phyloP scores from a whole-genome alignment of 2,113 vertebrate genomes.

The Phylloscopus trochiloides region DNA sequence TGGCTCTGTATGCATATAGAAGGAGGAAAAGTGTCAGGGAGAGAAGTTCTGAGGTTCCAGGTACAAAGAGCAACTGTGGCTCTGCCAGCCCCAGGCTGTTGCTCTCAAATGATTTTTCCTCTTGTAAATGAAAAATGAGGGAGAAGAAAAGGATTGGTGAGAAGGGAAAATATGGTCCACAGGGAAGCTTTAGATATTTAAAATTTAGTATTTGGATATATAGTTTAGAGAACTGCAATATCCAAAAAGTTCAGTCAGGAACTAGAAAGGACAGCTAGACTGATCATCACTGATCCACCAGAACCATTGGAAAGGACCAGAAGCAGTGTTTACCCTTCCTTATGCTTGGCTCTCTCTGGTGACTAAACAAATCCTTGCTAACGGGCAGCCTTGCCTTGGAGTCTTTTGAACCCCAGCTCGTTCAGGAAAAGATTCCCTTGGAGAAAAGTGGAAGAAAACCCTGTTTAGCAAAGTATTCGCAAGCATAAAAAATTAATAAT shows the following conservation, averaged over 20 bases:
- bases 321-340: neutral
- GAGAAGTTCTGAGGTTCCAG: neutral
- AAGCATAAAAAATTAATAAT: neutral
- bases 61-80: neutral
- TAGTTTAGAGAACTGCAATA: neutral
- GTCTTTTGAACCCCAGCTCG: neutral
- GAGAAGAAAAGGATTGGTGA: neutral
- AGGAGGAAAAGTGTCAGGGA: slow-evolving; percentile 5
- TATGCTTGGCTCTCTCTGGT: neutral
- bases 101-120: slow-evolving; percentile 39
- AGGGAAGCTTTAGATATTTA: slow-evolving; percentile 4
- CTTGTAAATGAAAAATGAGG: neutral
- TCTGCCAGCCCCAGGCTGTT: neutral
- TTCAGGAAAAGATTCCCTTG: neutral
- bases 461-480: neutral
- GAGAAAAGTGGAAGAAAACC: neutral
- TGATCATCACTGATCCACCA: neutral
- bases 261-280: neutral
- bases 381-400: neutral
- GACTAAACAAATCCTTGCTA: neutral
- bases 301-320: neutral
- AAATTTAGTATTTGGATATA: neutral
- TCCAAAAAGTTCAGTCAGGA: neutral
- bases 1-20: slow-evolving; percentile 16
- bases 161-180: neutral